These are phyloP conservation scores for Mylabris sibirica DNA, from an alignment of 2,888 invertebrate genomes.

Conservation along the genomic window DNA sequence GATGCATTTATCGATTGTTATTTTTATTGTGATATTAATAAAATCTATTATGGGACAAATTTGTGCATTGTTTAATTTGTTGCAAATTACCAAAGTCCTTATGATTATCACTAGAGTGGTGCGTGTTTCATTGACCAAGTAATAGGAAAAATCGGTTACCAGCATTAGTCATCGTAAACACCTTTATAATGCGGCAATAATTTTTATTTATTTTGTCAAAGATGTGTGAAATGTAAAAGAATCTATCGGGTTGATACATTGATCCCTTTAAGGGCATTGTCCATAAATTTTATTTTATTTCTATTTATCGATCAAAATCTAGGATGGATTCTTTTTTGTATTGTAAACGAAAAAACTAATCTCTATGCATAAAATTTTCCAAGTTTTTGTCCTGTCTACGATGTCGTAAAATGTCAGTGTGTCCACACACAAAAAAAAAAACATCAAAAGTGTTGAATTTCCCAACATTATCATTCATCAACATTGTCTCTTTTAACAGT, in stretches of 20 bases:
- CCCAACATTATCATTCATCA: slow-evolving; percentile 3
- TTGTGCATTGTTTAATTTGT: background rate
- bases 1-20: slow-evolving; percentile 1
- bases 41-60: background rate
- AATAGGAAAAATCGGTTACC: background rate
- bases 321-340: background rate
- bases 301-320: background rate
- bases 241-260: too few species aligned
- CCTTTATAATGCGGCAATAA: background rate
- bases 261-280: background rate
- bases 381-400: background rate
- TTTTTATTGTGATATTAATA: slow-evolving; percentile 2
- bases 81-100: background rate
- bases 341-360: background rate
- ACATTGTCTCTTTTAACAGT: background rate
- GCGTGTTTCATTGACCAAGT: background rate
- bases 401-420: background rate
- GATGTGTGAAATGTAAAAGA: too few species aligned
- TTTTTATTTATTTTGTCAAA: too few species aligned
- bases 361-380: background rate
- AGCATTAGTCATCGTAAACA: background rate
- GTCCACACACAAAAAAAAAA: background rate
- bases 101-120: background rate
- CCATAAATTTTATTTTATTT: background rate
- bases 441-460: slow-evolving; percentile 3